Base-by-base conservation (phyloP, 1,140 invertebrate genomes). In the Paraescarpia echinospica region DNA sequence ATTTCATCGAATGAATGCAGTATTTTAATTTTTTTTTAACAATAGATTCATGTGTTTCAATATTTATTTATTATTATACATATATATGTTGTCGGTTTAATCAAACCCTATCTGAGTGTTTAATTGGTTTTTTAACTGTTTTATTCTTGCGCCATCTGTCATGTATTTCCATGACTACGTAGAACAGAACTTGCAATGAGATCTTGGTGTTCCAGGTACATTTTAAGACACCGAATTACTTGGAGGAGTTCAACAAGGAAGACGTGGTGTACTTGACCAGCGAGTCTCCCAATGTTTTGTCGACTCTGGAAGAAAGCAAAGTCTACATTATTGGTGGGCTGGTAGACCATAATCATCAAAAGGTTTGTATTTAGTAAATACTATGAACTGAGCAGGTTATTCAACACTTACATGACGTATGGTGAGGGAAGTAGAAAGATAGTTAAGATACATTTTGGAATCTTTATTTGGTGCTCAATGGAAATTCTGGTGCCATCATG, bases 301-400 rank as follows among this genome's bases (percentile, higher is more conserved):
- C 97, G 92, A 96, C 96, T 91, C 96, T 99, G 93, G 97, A 98
- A 94, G 97, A 98, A 31, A 97, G 97, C 93, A 98, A 97, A 95
- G 97, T 98, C 89, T 99, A 99, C 95, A 97, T 99, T 89, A 99
- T 99, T 96, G 99, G 99, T 89, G 99, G 99, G 91, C 96, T 99
- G 33, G 98, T 99, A 0, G 99, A 99, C 96, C 99, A 99, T 95
- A 99, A 99, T 96, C 97, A 97, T 94, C 97, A 99, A 94, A 99
- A 99, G 97, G 98, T 98, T 96, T 95, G 77, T 90, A 41, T 89
- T 4, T 41, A 12, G 41, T 41, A 4, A 41, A 41, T 41, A 59
- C 35, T 88, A 34, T 51, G 0, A 8, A 48, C 33, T 35, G 27
- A 0, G 18, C 59, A 77, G 22, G 22, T 31, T 77, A 77, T 77